Conservation (phyloP, 2,888 invertebrate genomes). For the Sphaeridia pumilis region DNA sequence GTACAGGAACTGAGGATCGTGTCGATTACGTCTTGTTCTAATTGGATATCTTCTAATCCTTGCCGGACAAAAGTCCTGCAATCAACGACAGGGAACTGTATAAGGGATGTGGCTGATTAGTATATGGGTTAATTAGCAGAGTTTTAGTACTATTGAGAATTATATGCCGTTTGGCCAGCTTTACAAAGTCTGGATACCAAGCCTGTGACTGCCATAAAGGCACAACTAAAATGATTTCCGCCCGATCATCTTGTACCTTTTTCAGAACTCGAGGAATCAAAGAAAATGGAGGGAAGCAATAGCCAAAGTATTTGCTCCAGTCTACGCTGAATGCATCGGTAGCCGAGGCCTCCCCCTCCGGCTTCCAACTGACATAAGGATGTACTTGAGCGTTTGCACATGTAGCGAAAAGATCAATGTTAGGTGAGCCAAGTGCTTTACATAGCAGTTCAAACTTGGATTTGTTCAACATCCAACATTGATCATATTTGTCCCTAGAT, state of each 20-base stretch:
- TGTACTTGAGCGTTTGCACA: constrained; percentile 10
- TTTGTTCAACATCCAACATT: constrained; percentile 9
- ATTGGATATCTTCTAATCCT: not conserved
- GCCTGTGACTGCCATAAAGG: constrained; percentile 21
- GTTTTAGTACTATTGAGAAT: no score
- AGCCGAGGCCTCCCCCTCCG: constrained; percentile 7
- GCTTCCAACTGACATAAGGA: constrained; percentile 14
- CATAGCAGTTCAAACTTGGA: not conserved
- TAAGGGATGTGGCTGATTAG: not conserved
- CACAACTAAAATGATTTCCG: constrained; percentile 18
- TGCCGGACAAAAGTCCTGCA: not conserved
- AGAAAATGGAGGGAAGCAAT: constrained; percentile 22
- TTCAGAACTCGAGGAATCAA: constrained; percentile 10
- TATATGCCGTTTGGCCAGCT: constrained; percentile 5
- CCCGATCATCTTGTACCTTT: constrained; percentile 18
- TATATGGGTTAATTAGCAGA: not conserved
- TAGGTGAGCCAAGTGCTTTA: constrained; percentile 3
- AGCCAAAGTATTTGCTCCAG: constrained; percentile 14
- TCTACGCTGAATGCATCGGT: constrained; percentile 18
- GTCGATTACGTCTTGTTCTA: not conserved
- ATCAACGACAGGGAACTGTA: not conserved
- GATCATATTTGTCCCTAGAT: not conserved
- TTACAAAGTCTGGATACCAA: constrained; percentile 20
- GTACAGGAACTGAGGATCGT: not conserved
- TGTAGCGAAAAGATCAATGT: constrained; percentile 21